Percentiles rank a stretch among this genome's conserved stretches.
Conservation (phyloP, 1,140 invertebrate genomes). For the Diachasma alloeum region DNA sequence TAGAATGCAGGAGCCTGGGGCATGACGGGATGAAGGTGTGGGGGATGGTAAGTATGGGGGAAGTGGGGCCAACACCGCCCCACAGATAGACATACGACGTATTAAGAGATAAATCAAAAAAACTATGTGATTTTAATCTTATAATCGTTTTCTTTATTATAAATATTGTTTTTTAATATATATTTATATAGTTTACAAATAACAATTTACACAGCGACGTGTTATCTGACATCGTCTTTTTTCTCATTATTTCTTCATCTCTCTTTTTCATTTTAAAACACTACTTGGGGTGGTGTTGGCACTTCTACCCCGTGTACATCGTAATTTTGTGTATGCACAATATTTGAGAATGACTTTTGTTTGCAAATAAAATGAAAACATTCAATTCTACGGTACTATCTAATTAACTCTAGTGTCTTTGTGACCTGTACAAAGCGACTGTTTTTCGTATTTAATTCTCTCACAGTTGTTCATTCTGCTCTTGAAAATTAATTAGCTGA, state of each 20-base stretch:
- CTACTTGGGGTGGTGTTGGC: slow-evolving; percentile 28
- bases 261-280: not conserved
- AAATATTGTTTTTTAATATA: slow-evolving; percentile 16
- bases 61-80: slow-evolving; percentile 32
- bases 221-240: not conserved
- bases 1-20: not conserved
- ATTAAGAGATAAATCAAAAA: slow-evolving; percentile 12
- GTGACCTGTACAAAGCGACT: slow-evolving; percentile 1
- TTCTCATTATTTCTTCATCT: not conserved
- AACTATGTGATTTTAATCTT: slow-evolving; percentile 16
- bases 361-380: not conserved
- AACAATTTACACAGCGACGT: slow-evolving; percentile 24
- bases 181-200: slow-evolving; percentile 29
- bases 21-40: not conserved
- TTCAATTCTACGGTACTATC: not conserved
- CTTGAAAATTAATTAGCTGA: not conserved
- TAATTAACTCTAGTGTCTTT: not conserved
- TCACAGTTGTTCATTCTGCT: not conserved
- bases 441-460: not conserved
- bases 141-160: slow-evolving; percentile 25
- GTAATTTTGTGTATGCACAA: not conserved
- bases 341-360: not conserved
- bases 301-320: slow-evolving; percentile 16
- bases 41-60: not conserved
- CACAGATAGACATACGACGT: slow-evolving; percentile 16